Percentiles rank a stretch among this genome's conserved stretches.
phyloP scores from a whole-genome alignment of 1,140 invertebrate species.

The Psix sp. region DNA sequence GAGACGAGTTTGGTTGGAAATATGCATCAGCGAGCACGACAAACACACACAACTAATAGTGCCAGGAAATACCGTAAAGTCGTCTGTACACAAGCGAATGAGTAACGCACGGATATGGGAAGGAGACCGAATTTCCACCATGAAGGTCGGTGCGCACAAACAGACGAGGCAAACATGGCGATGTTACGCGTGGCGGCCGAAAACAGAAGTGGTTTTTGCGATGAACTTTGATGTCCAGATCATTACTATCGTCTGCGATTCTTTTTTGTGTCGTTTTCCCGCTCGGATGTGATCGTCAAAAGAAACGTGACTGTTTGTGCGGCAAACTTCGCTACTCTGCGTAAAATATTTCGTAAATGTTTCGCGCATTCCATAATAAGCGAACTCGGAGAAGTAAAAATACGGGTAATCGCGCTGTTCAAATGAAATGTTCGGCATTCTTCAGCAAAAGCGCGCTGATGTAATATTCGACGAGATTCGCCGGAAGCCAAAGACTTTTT shows the following conservation, averaged over 20 bases:
- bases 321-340: too few relatives aligned
- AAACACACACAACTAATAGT: constrained; percentile 75
- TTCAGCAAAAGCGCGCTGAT: constrained; percentile 17
- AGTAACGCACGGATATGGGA: constrained; percentile 40
- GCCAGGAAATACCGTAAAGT: constrained; percentile 65
- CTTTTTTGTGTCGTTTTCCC: too few relatives aligned
- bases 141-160: constrained; percentile 73
- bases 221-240: constrained; percentile 36
- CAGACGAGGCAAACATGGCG: constrained; percentile 66
- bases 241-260: too few relatives aligned
- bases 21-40: constrained; percentile 72
- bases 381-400: too few relatives aligned
- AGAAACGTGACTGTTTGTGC: too few relatives aligned
- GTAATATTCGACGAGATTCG: constrained; percentile 37
- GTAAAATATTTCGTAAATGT: too few relatives aligned
- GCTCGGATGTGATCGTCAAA: too few relatives aligned
- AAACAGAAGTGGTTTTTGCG: too few relatives aligned
- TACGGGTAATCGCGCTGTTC: too few relatives aligned
- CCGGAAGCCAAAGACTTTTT: constrained; percentile 63
- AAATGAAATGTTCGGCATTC: constrained; percentile 32
- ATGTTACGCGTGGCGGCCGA: constrained; percentile 29
- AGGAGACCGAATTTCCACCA: constrained; percentile 66
- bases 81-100: constrained; percentile 62
- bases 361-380: too few relatives aligned
- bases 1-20: constrained; percentile 75